These are phyloP conservation scores for Macrophya annulata DNA, from an alignment of 2,888 invertebrate genomes.

Conservation along the genomic window DNA sequence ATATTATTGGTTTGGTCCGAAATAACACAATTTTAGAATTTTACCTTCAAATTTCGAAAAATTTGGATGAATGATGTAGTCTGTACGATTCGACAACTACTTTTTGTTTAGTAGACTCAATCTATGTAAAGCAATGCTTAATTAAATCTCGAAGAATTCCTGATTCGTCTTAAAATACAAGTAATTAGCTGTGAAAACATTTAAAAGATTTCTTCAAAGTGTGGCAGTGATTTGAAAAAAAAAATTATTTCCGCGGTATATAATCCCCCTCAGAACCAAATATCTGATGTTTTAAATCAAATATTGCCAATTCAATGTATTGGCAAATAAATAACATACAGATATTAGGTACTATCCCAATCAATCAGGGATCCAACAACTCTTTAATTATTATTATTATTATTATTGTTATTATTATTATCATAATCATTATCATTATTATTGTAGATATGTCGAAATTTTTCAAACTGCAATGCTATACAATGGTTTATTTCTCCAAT, in stretches of 20 bases:
- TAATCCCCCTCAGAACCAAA: background rate
- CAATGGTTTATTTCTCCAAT: slow-evolving; percentile 44
- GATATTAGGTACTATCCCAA: slow-evolving; percentile 5
- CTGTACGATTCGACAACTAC: too few species aligned
- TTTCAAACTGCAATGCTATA: slow-evolving; percentile 50
- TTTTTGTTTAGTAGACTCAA: too few species aligned
- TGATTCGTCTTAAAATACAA: background rate
- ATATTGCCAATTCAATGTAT: background rate
- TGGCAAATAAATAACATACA: slow-evolving; percentile 18
- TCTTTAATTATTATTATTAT: slow-evolving; percentile 34
- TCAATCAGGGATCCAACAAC: slow-evolving; percentile 9
- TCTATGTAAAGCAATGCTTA: too few species aligned
- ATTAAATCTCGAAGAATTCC: too few species aligned
- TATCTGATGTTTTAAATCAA: slow-evolving; percentile 8
- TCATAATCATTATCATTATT: slow-evolving; percentile 16
- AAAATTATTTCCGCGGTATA: background rate
- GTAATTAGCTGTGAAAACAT: background rate
- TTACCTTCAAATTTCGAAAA: too few species aligned
- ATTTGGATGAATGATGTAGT: too few species aligned
- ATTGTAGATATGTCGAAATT: slow-evolving; percentile 52
- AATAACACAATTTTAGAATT: too few species aligned
- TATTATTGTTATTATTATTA: slow-evolving; percentile 20
- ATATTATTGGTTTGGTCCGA: too few species aligned
- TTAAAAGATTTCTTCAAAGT: background rate
- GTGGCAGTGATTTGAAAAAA: too few species aligned